Evolutionary conservation across 2,797 vertebrate species (phyloP), one percentile per base, ranked within the genome.

Genomic region (Buceros bicornis): DNA sequence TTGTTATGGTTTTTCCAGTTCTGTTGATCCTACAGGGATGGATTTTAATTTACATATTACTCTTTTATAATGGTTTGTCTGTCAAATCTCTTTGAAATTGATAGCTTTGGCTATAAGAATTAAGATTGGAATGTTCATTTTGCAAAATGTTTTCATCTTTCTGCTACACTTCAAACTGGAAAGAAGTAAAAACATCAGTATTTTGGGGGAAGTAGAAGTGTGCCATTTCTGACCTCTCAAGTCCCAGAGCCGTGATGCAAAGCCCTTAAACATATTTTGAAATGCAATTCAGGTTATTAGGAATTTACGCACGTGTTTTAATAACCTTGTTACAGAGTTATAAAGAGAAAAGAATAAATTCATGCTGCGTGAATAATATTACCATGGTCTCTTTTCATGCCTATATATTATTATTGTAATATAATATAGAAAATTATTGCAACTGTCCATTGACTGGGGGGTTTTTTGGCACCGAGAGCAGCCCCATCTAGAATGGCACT

Each of bases 341-440:
- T 71, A 86, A 64, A 80, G 33, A 72, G 48, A 79, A 89, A 89
- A 72, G 0, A 78, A 79, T 53, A 86, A 37, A 40, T 83, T 89
- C 47, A 61, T 42, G 8, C 29, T 33, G 31, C 83, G 76, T 69
- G 79, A 90, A 53, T 92, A 81, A 74, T 72, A 65, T 26, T 76
- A 42, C 82, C 8, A 10, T 1, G 13, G 29, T 29, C 57, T 33
- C 37, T 81, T 89, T 88, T 92, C 10, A 10, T 83, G 61, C 26
- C 54, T 21, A 14, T 87, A 13, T 69, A 37, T 85, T 94, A 73
- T 87, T 87, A 74, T 3, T 43, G 21, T 28, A 69, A 29, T 72
- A 19, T 81, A 81, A 89, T 86, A 91, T 72, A 51, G 18, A 62
- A 82, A 82, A 81, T 70, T n/a, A 80, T 84, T 95, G 11, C 71